Conservation (phyloP, 1,140 invertebrate species). For the Drosophila ercepeae region DNA sequence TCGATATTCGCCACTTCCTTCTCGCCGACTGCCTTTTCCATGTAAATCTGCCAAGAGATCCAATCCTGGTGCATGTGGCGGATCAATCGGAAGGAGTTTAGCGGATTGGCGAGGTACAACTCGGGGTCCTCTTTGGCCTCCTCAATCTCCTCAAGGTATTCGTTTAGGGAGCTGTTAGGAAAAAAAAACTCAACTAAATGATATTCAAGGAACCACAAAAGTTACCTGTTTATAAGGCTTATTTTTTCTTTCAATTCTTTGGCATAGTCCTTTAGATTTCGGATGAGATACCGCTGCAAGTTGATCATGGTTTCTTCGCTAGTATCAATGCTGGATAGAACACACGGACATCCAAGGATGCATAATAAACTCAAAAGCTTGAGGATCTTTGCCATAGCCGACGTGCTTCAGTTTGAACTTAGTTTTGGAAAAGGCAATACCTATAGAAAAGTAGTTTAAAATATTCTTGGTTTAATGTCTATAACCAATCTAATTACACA, state of each 20-base stretch:
- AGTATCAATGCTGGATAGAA: background rate
- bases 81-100: constrained; percentile 56
- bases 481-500: background rate
- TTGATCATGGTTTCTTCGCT: background rate
- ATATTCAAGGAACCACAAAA: background rate
- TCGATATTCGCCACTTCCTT: constrained; percentile 16
- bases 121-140: constrained; percentile 89
- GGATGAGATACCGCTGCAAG: constrained; percentile 25
- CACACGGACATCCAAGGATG: background rate
- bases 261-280: constrained; percentile 42
- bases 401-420: background rate
- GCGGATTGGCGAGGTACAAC: constrained; percentile 59
- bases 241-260: constrained; percentile 30
- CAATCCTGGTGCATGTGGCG: constrained; percentile 68
- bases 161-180: constrained; percentile 38
- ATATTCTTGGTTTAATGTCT: background rate
- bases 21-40: constrained; percentile 27
- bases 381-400: constrained; percentile 20
- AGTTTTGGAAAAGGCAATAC: background rate
- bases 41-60: constrained; percentile 49
- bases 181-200: background rate
- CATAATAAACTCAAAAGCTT: constrained; percentile 11
- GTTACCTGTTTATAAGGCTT: constrained; percentile 38
- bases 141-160: constrained; percentile 87
- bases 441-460: background rate